These are phyloP conservation scores for Corythoichthys haematopterus DNA, from an alignment of 2,113 vertebrate species.

Conservation along the genomic window DNA sequence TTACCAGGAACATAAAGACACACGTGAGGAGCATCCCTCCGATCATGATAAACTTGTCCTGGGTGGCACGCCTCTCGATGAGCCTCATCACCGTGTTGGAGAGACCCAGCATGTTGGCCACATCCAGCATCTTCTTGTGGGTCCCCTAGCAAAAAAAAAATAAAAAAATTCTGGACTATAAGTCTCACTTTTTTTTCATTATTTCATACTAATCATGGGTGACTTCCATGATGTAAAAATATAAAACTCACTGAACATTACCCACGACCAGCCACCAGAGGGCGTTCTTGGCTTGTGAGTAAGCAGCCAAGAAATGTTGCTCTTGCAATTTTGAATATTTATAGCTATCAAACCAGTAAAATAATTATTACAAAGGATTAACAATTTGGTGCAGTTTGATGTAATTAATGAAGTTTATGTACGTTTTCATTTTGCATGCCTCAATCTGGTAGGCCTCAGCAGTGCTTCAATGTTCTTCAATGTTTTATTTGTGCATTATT, in stretches of 20 bases:
- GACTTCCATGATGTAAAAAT: no score
- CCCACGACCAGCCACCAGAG: constrained; percentile 31
- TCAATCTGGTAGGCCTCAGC: no score
- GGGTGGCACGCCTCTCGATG: constrained; percentile 90
- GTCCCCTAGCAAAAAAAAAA: constrained; percentile 73
- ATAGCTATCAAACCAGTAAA: no score
- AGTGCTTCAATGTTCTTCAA: no score
- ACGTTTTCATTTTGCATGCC: no score
- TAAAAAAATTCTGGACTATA: constrained; percentile 3
- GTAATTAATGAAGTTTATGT: no score
- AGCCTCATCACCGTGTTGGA: constrained; percentile 97
- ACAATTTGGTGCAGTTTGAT: no score
- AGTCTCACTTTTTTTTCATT: constrained; percentile 24
- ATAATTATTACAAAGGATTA: no score
- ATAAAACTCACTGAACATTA: no score
- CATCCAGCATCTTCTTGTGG: constrained; percentile 96
- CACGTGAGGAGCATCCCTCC: constrained; percentile 93
- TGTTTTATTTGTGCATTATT: no score
- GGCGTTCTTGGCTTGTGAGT: constrained; percentile 10
- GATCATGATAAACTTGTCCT: constrained; percentile 95
- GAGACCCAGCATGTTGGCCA: constrained; percentile 92
- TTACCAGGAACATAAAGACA: constrained; percentile 83
- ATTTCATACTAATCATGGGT: constrained; percentile 15
- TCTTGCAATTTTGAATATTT: no score
- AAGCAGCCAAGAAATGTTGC: no score